Evolutionary conservation across 2,888 invertebrate genomes (phyloP).

Genomic region (Campoplex nolae): DNA sequence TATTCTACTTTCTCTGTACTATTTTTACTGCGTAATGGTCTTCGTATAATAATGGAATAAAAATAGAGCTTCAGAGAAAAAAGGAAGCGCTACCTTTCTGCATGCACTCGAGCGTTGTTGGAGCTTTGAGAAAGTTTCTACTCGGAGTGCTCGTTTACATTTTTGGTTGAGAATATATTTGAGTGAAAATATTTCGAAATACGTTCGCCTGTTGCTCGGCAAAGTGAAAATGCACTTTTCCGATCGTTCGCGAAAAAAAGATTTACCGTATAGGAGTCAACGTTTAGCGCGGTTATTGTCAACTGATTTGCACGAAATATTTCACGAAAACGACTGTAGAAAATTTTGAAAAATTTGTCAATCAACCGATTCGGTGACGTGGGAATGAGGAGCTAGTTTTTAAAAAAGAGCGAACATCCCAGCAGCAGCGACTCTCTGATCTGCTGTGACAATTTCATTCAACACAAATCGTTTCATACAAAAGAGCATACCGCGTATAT

Average conservation of each 20-base stretch:
- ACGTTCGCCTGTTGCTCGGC: neutral
- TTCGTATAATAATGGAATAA: slow-evolving; percentile 1
- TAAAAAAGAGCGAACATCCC: neutral
- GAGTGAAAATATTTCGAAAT: neutral
- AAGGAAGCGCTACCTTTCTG: neutral
- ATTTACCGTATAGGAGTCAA: neutral
- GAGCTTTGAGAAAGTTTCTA: slow-evolving; percentile 25
- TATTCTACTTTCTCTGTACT: neutral
- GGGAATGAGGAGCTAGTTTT: neutral
- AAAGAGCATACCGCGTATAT: neutral
- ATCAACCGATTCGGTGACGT: neutral
- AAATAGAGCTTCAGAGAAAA: neutral
- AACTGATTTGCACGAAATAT: neutral
- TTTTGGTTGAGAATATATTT: slow-evolving; percentile 18
- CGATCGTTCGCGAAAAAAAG: neutral
- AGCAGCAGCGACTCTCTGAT: neutral
- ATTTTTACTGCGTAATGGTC: neutral
- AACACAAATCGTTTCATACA: neutral
- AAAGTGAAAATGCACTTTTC: neutral
- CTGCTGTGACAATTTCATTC: neutral
- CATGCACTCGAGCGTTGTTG: neutral
- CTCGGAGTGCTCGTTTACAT: neutral
- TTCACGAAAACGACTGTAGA: neutral
- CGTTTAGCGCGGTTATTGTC: neutral
- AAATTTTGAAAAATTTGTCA: too few species aligned